A percentile compares a stretch with the other conserved stretches of the same genome.
These are phyloP conservation scores for Euplagia quadripunctaria DNA, from an alignment of 2,888 invertebrate species.

Conservation along the genomic window DNA sequence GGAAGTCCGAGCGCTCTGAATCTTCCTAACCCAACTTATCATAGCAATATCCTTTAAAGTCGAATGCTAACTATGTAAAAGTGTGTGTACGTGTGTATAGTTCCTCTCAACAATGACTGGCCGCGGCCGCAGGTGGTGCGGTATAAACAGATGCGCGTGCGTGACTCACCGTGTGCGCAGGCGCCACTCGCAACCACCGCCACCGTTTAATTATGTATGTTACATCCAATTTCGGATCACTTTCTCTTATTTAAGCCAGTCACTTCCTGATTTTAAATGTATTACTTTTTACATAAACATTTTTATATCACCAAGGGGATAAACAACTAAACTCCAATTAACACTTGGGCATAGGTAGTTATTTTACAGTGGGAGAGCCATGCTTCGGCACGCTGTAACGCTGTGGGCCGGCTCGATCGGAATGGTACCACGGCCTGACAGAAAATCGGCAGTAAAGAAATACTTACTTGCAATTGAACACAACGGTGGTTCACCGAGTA, in stretches of 20 bases:
- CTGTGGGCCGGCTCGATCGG: too few species aligned
- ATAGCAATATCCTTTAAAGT: too few species aligned
- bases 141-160: conserved; percentile 11
- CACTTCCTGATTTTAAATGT: conserved; percentile 24
- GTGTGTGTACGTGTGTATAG: neutral
- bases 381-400: too few species aligned
- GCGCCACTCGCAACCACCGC: conserved; percentile 9
- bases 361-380: too few species aligned
- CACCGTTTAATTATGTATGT: conserved; percentile 1
- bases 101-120: neutral
- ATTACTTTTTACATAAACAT: neutral
- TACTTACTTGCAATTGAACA: too few species aligned
- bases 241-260: conserved; percentile 37
- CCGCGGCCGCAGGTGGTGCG: neutral
- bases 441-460: too few species aligned
- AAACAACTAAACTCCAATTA: neutral
- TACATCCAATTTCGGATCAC: conserved; percentile 25
- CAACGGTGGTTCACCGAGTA: too few species aligned
- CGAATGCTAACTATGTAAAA: too few species aligned
- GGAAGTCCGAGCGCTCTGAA: too few species aligned
- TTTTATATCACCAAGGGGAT: neutral
- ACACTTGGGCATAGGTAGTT: too few species aligned
- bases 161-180: conserved; percentile 14
- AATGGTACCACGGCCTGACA: too few species aligned
- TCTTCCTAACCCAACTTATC: too few species aligned